Percentiles rank a stretch among this genome's conserved stretches.
These are phyloP conservation scores for Luidia sarsii DNA, from an alignment of 53 echinoderm and acorn worm genomes.

Conservation along the genomic window DNA sequence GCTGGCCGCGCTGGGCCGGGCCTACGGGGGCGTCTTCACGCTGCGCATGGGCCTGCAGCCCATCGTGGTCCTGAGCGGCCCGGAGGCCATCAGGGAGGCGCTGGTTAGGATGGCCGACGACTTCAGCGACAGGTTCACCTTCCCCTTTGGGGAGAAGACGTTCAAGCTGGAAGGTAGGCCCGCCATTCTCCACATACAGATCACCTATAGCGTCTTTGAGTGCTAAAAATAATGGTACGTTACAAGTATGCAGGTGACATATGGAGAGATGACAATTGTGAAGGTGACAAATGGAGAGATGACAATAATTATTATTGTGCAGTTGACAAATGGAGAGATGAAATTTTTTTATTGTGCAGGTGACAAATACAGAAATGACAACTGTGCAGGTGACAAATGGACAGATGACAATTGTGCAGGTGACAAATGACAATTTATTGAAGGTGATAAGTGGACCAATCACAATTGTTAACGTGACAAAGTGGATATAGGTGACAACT, in stretches of 20 bases:
- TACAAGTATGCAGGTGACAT: neutral
- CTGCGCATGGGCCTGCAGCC: neutral
- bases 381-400: too few relatives aligned
- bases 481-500: too few relatives aligned
- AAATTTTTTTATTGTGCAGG: too few relatives aligned
- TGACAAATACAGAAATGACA: too few relatives aligned
- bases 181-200: neutral
- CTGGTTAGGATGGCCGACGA: slow-evolving; percentile 10
- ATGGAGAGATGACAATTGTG: too few relatives aligned
- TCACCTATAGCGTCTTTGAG: neutral
- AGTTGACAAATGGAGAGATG: too few relatives aligned
- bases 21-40: slow-evolving; percentile 25
- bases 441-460: too few relatives aligned
- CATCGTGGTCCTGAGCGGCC: slow-evolving; percentile 1
- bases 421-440: too few relatives aligned
- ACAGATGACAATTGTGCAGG: too few relatives aligned
- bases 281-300: too few relatives aligned
- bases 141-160: neutral
- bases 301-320: too few relatives aligned
- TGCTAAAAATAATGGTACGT: neutral
- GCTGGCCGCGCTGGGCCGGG: neutral
- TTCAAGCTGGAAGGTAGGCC: slow-evolving; percentile 27
- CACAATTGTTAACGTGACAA: too few relatives aligned
- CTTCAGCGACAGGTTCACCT: slow-evolving; percentile 15
- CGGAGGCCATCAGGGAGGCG: neutral